Base-by-base conservation (phyloP, 2,888 invertebrate genomes). In the Eristalis arbustorum region DNA sequence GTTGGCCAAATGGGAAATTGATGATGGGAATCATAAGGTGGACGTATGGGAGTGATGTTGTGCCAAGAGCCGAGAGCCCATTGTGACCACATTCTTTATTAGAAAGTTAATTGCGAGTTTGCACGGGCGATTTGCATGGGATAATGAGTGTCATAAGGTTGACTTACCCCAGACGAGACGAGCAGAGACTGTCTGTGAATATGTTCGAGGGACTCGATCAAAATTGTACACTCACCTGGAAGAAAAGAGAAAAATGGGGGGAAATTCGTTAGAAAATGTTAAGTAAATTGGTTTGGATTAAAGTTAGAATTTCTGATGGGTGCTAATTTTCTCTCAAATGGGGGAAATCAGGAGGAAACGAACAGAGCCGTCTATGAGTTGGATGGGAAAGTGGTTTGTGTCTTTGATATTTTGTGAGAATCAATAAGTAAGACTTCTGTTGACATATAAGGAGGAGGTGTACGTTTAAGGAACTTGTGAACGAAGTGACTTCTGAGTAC, bases 1-100 rank as follows among this genome's bases (percentile, higher is more conserved):
- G 85, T 82, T 82, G 85, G 71, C 42, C 66, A 78, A 78, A 82
- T 85, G 82, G 82, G 56, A 85, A 85, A 85, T 85, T 85, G 82
- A 85, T 82, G 85, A 78, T 85, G 82, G 82, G 82, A 85, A 85
- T 85, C 49, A 18, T 18, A 49, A 18, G 49, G 49, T 18, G 18
- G n/a, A 42, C 31, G 42, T n/a, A 42, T n/a, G 14, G 42, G 14
- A 42, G 42, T n/a, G 31, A 31, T 31, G 31, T 31, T 42, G 42
- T n/a, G 5, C 5, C 42, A 42, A 42, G 5, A 49, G 49, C 49
- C 6, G 18, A 49, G 49, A 34, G 18, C 63, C 63, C 37, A 37
- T 31, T 56, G 37, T 31, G 57, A 56, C 49, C 57, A 62, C 85
- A 85, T 85, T 85, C 85, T 74, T 85, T 78, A 67, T 77, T 69